phyloP scores from a whole-genome alignment of 2,888 invertebrate genomes.

The Calameuta pallipes region DNA sequence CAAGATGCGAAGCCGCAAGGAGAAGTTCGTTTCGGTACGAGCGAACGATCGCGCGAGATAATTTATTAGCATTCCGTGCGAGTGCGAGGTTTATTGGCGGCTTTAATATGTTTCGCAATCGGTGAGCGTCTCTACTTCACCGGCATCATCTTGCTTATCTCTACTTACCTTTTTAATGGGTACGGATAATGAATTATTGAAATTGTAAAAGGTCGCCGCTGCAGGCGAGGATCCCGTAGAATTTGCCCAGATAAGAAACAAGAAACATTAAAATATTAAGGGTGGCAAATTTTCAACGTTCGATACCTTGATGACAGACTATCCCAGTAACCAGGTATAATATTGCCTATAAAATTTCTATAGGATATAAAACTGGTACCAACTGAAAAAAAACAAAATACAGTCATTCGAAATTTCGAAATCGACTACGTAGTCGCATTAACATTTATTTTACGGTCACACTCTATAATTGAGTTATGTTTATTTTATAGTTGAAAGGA shows the following conservation, averaged over 20 bases:
- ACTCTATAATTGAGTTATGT: conserved; percentile 33
- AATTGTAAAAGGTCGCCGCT: not conserved
- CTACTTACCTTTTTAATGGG: conserved; percentile 29
- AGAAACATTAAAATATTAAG: too few species aligned
- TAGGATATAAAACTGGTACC: too few species aligned
- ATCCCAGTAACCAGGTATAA: too few species aligned
- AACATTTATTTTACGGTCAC: conserved; percentile 30
- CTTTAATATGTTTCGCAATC: conserved; percentile 30
- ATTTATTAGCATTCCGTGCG: conserved; percentile 47
- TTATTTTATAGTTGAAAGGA: conserved; percentile 27
- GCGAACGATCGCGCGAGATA: conserved; percentile 33
- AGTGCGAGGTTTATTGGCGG: conserved; percentile 41
- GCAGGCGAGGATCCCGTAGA: too few species aligned
- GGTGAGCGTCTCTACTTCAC: not conserved
- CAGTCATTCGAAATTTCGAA: too few species aligned
- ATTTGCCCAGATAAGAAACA: too few species aligned
- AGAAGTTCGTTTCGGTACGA: conserved; percentile 2
- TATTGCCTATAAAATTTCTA: too few species aligned
- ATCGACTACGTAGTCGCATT: not conserved
- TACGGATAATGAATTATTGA: conserved; percentile 40
- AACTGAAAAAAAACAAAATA: too few species aligned
- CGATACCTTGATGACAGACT: too few species aligned
- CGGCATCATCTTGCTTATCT: conserved; percentile 33
- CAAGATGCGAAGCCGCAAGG: not conserved
- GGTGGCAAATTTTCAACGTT: too few species aligned